Conservation (phyloP, 1,140 invertebrate species). For the Apis florea region DNA sequence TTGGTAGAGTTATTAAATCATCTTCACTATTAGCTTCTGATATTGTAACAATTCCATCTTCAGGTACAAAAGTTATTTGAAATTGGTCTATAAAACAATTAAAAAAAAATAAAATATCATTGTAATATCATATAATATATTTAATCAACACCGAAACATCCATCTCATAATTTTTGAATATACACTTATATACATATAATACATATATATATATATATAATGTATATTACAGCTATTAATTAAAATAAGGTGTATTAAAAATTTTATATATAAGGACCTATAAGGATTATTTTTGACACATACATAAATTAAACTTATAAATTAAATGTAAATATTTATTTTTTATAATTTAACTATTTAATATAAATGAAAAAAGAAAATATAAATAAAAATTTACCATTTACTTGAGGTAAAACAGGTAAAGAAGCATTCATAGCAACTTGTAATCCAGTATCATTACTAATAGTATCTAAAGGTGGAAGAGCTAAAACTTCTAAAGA, state of each 20-base stretch:
- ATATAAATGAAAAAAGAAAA: constrained; percentile 1
- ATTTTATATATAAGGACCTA: neutral
- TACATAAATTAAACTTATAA: neutral
- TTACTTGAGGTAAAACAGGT: constrained; percentile 67
- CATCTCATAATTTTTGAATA: constrained; percentile 2
- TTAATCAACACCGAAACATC: neutral
- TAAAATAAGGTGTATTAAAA: neutral
- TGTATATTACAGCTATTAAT: neutral
- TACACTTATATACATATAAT: neutral
- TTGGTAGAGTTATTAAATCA: constrained; percentile 64
- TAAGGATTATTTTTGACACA: neutral
- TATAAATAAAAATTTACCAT: constrained; percentile 53
- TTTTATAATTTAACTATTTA: neutral
- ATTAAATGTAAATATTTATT: constrained; percentile 1
- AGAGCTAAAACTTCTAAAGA: constrained; percentile 67
- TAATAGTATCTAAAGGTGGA: constrained; percentile 58
- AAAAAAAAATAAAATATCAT: constrained; percentile 24
- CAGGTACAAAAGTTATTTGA: constrained; percentile 73
- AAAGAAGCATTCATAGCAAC: constrained; percentile 48
- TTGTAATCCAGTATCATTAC: constrained; percentile 9
- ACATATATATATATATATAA: neutral
- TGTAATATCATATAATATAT: neutral
- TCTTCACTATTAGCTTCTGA: constrained; percentile 70
- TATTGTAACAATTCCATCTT: constrained; percentile 74
- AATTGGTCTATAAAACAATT: constrained; percentile 70